Evolutionary conservation across 2,888 invertebrate species (phyloP).

Genomic region (Rutpela maculata): DNA sequence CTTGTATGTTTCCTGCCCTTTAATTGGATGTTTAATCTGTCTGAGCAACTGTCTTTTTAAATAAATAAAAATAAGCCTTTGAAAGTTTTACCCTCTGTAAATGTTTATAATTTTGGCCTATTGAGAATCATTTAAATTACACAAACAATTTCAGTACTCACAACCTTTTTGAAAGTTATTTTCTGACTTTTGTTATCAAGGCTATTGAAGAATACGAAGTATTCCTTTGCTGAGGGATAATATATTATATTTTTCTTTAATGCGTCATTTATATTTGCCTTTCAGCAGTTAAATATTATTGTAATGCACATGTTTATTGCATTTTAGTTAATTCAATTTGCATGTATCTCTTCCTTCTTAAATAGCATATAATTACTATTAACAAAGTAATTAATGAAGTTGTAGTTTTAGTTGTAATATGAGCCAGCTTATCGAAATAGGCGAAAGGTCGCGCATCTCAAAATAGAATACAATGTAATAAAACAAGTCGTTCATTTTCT

Average conservation of each 20-base stretch:
- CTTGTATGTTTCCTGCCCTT: too few species aligned
- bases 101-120: too few species aligned
- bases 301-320: neutral
- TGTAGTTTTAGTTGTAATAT: constrained; percentile 3
- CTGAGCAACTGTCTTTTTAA: too few species aligned
- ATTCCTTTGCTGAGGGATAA: neutral
- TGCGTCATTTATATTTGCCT: neutral
- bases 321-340: neutral
- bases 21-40: too few species aligned
- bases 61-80: too few species aligned
- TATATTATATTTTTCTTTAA: neutral
- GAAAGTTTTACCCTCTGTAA: too few species aligned
- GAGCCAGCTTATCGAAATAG: constrained; percentile 14
- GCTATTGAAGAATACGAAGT: too few species aligned
- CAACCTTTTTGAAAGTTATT: too few species aligned
- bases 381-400: neutral
- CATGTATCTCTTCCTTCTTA: neutral
- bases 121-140: too few species aligned
- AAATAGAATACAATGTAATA: constrained; percentile 33
- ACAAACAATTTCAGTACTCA: too few species aligned
- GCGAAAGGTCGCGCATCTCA: constrained; percentile 25
- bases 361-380: neutral
- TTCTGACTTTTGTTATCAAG: too few species aligned
- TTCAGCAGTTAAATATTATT: neutral
- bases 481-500: constrained; percentile 13